phyloP scores from a whole-genome alignment of 2,888 invertebrate species.

The Noctua janthina region DNA sequence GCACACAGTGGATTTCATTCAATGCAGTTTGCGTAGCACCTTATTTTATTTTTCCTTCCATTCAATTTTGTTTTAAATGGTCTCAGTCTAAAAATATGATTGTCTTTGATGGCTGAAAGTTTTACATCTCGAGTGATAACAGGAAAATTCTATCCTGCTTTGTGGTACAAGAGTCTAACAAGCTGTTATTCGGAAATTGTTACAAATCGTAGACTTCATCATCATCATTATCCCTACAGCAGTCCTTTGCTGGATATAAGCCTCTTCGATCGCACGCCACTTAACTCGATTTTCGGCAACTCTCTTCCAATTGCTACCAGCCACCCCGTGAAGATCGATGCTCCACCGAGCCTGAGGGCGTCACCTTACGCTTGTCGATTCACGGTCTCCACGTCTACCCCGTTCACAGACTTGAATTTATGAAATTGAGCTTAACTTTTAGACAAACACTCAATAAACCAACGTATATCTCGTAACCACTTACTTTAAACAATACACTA shows the following conservation, averaged over 20 bases:
- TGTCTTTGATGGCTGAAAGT: neutral
- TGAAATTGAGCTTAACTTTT: neutral
- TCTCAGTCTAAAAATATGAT: neutral
- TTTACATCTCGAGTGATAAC: neutral
- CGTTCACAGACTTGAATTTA: neutral
- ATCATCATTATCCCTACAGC: too few species aligned
- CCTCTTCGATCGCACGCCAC: too few species aligned
- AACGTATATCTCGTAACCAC: conserved; percentile 4
- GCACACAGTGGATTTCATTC: conserved; percentile 7
- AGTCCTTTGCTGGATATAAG: too few species aligned
- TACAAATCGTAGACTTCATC: neutral
- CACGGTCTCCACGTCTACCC: too few species aligned
- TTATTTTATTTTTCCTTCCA: neutral
- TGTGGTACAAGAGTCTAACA: neutral
- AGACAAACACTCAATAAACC: neutral
- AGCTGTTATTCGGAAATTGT: neutral
- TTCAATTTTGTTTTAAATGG: neutral
- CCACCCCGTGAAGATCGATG: too few species aligned
- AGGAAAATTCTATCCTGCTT: neutral
- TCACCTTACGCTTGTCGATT: too few species aligned
- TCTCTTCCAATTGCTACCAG: too few species aligned
- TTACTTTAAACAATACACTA: conserved; percentile 11
- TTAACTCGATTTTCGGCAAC: too few species aligned
- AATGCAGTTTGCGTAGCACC: neutral
- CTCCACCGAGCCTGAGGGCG: too few species aligned